Evolutionary conservation across 2,888 invertebrate species (phyloP).

Genomic region (Platynereis dumerilii): DNA sequence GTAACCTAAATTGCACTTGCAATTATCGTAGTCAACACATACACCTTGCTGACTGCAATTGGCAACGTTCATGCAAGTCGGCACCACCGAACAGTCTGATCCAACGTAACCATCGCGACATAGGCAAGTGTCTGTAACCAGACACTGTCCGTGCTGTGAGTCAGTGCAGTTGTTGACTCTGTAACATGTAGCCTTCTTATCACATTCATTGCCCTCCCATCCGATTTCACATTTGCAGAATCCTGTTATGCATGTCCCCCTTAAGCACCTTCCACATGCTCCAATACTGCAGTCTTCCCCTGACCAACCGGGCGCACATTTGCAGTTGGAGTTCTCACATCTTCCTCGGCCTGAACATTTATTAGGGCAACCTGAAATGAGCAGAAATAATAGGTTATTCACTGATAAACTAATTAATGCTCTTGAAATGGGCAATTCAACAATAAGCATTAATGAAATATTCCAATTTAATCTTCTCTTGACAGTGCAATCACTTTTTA

Average conservation of each 20-base stretch:
- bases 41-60: slow-evolving; percentile 6
- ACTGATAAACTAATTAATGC: too few species aligned
- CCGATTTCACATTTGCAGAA: slow-evolving; percentile 17
- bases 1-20: slow-evolving; percentile 5
- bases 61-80: neutral
- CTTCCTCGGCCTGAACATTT: slow-evolving; percentile 15
- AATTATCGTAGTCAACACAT: slow-evolving; percentile 7
- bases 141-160: neutral
- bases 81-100: neutral
- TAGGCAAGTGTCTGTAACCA: slow-evolving; percentile 9
- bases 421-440: too few species aligned
- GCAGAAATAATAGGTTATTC: too few species aligned
- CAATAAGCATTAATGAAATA: too few species aligned
- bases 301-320: slow-evolving; percentile 11
- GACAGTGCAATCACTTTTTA: too few species aligned
- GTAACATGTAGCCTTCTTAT: slow-evolving; percentile 4
- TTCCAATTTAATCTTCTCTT: too few species aligned
- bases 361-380: slow-evolving; percentile 11
- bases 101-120: slow-evolving; percentile 15
- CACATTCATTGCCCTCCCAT: slow-evolving; percentile 14
- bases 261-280: slow-evolving; percentile 7
- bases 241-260: slow-evolving; percentile 4
- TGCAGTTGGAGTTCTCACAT: slow-evolving; percentile 1
- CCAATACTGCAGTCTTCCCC: slow-evolving; percentile 17
- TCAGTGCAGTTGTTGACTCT: slow-evolving; percentile 14